Base-by-base conservation (phyloP, 2,888 invertebrate species). In the Mythimna lalbum region DNA sequence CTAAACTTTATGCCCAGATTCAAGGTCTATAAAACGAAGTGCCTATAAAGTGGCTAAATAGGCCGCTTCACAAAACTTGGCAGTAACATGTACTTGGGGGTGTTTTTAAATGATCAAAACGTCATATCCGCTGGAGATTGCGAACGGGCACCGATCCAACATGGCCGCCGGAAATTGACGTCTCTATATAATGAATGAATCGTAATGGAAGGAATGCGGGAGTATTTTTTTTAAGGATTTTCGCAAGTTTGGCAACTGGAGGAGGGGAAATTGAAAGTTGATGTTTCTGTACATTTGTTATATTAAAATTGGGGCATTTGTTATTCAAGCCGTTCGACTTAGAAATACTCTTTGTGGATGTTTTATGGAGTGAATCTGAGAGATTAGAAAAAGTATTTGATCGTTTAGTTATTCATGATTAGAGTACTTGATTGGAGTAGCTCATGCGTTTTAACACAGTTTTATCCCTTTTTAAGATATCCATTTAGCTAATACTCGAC, bases 101-200 rank as follows among this genome's bases (percentile, higher is more conserved):
- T 82, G 84, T 85, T 87, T 88, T 90, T 88, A 89, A 90, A 91
- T 88, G 87, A 90, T 91, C 90, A 88, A 89, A 88, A 89, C 90
- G 87, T 90, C 90, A 91, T 89, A 89, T 91, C 91, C 91, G 91
- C 84, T 85, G 73, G 81, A 88, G 87, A 90, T 90, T 86, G 87
- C 83, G 75, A 82, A 80, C 88, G 89, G 89, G 89, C 90, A 87
- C 75, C 85, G 87, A 89, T 91, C 88, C 91, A 91, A 90, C 82
- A 91, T 92, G 91, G 92, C 90, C 76, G 78, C 89, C 91, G 92
- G 92, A 93, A 90, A 90, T 92, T 92, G 91, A 90, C 87, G 86
- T 87, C 88, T 89, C 89, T 83, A 85, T 86, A 87, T 90, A 90
- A 91, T 90, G 89, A 91, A 91, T 88, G 87, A 89, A 88, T 86